phyloP scores from a whole-genome alignment of 2,888 invertebrate species.

The Dasypolia templi region DNA sequence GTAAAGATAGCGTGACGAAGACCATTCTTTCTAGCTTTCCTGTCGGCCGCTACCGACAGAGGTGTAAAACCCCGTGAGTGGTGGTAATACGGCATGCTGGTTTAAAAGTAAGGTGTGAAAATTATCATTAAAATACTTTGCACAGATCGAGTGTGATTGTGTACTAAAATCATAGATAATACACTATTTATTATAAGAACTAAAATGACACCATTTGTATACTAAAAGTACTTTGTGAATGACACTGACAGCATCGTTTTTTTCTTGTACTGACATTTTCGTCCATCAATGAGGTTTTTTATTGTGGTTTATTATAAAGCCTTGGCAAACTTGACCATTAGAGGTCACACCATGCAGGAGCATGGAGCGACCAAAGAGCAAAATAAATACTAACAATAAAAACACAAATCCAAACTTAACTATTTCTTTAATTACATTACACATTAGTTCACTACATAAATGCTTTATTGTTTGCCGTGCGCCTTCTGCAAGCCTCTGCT shows the following conservation, averaged over 20 bases:
- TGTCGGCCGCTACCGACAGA: constrained; percentile 80
- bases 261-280: neutral
- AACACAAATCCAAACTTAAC: constrained; percentile 68
- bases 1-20: constrained; percentile 90
- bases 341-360: neutral
- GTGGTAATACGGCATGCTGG: constrained; percentile 83
- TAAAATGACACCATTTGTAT: too few relatives aligned
- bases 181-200: too few relatives aligned
- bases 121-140: constrained; percentile 23
- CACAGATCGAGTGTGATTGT: neutral
- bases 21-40: constrained; percentile 89
- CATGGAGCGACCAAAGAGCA: too few relatives aligned
- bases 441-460: constrained; percentile 45
- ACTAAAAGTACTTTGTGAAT: too few relatives aligned
- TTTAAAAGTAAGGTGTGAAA: neutral
- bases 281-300: constrained; percentile 4
- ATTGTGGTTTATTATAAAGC: neutral
- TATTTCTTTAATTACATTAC: constrained; percentile 72
- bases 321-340: neutral
- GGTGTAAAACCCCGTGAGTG: constrained; percentile 84
- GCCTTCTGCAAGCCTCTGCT: constrained; percentile 92
- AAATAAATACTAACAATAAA: constrained; percentile 24
- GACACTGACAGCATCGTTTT: constrained; percentile 17
- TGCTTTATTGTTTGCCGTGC: constrained; percentile 89
- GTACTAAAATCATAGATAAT: too few relatives aligned